Evolutionary conservation across 2,888 invertebrate species (phyloP), one percentile per base, ranked within the genome.

Genomic region (Allophyes oxyacanthae): DNA sequence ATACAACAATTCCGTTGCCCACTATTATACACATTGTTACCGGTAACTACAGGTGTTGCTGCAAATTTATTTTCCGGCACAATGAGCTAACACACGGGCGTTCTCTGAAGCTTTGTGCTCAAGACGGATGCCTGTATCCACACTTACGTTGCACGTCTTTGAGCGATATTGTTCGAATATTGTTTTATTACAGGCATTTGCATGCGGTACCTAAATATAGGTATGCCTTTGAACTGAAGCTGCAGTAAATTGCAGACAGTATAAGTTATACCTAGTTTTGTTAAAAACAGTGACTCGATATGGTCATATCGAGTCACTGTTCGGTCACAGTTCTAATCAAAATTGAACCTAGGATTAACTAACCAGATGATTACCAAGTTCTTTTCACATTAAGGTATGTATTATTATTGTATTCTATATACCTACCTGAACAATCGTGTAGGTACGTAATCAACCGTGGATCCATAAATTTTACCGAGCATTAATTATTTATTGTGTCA

Each of bases 81-180:
- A 65, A 49, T 63, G 65, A 64, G 50, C 75, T 62, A 70, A 70
- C 56, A 73, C 55, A 36, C 49, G 54, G 49, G 55, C 49, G 52
- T 70, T 55, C 67, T 56, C 44, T 40, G 60, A 68, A 61, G 63
- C 76, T 72, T 76, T 77, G 65, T 72, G 56, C 46, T 64, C 62
- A 59, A 58, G 55, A 54, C 59, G 55, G 59, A 61, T 69, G 64
- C 62, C 46, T 63, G 61, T 64, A 59, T 53, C 61, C 58, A 50
- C 55, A 61, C 53, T 61, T 42, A 20, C 41, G 51, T 52, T 49
- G 41, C 59, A 54, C 36, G 61, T 57, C 67, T 68, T 65, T 66
- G 69, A 67, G 54, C 56, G 45, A 46, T 62, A 68, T 60, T 72
- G 59, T 53, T 61, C 55, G 40, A 58, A 62, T 67, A 64, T 64